A percentile compares a stretch with the other conserved stretches of the same genome.
phyloP scores from a whole-genome alignment of 1,140 invertebrate species.

The Drosophila kepulauana region DNA sequence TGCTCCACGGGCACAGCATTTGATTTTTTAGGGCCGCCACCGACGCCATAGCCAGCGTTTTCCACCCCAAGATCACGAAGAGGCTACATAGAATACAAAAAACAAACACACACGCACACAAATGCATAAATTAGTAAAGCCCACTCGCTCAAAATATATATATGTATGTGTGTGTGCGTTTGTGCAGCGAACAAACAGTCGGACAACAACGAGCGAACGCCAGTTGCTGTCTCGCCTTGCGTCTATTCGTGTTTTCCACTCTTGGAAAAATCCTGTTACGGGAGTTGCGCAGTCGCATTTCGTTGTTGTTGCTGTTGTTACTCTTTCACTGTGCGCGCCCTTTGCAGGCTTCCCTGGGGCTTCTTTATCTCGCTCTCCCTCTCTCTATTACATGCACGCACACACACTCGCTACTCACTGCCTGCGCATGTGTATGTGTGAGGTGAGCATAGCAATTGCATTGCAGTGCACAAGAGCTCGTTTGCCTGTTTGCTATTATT shows the following conservation, averaged over 20 bases:
- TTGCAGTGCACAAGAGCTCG: conserved; percentile 40
- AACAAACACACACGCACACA: conserved; percentile 3
- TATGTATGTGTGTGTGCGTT: conserved; percentile 13
- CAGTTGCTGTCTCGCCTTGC: conserved; percentile 13
- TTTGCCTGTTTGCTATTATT: conserved; percentile 32
- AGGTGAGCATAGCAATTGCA: conserved; percentile 51
- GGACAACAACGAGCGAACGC: conserved; percentile 3
- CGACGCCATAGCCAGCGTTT: conserved; percentile 40
- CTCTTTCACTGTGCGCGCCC: conserved; percentile 62
- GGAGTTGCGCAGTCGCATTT: conserved; percentile 21
- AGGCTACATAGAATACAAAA: conserved; percentile 42
- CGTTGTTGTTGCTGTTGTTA: conserved; percentile 23
- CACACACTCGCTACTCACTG: background rate
- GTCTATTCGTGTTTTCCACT: conserved; percentile 21
- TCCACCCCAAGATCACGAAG: conserved; percentile 66
- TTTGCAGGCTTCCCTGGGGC: conserved; percentile 57
- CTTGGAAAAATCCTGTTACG: conserved; percentile 69
- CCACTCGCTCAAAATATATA: conserved; percentile 6
- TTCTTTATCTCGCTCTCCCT: conserved; percentile 7
- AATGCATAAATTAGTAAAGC: conserved; percentile 16
- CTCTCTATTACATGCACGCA: background rate
- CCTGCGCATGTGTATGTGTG: conserved; percentile 25
- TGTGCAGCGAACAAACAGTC: conserved; percentile 1
- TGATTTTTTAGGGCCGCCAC: conserved; percentile 62
- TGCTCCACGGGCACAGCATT: conserved; percentile 86